Evolutionary conservation across 2,888 invertebrate genomes (phyloP), one percentile per base, ranked within the genome.

Genomic region (Sialis lutaria): DNA sequence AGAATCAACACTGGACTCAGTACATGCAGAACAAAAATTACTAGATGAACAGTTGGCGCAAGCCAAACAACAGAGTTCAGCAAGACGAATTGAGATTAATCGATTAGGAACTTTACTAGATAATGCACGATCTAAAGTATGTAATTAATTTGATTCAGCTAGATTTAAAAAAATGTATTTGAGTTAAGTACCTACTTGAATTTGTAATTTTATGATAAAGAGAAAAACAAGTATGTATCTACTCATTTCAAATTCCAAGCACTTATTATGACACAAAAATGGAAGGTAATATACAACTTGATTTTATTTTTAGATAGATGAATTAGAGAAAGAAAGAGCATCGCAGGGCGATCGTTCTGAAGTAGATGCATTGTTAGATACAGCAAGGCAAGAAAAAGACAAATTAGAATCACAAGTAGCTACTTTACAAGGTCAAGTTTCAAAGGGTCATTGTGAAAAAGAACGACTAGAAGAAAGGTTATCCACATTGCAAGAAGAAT

Each of bases 101-200:
- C 74, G 86, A 42, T 68, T 88, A 52, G 77, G 77, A 12, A 84
- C 84, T 45, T 66, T 88, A 49, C 67, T 91, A 12, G 90, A 90
- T 51, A 85, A 84, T 61, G 89, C 90, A 6, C 77, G 85, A 57
- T 80, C 84, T 5, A 90, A 91, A 71, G 77, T 78, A 55, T 55
- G 49, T 49, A 6, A 9, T 8, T 41, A 13, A 9, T 6, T 12
- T 12, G 22, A 22, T 22, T 22, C 22, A 22, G 4, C 22, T 22
- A 2, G 22, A 22, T 22, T 22, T 2, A 22, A 22, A 22, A 22
- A 22, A 22, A 22, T 22, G 22, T 22, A 22, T 22, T 4, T 22
- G 22, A 22, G 22, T 22, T 22, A 22, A 22, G 22, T 22, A 22
- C 22, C n/a, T n/a, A n/a, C n/a, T n/a, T n/a, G n/a, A n/a, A 22